A percentile compares a stretch with the other conserved stretches of the same genome.
Evolutionary conservation across 2,888 invertebrate species (phyloP).

Genomic region (Drosophila suboccidentalis): DNA sequence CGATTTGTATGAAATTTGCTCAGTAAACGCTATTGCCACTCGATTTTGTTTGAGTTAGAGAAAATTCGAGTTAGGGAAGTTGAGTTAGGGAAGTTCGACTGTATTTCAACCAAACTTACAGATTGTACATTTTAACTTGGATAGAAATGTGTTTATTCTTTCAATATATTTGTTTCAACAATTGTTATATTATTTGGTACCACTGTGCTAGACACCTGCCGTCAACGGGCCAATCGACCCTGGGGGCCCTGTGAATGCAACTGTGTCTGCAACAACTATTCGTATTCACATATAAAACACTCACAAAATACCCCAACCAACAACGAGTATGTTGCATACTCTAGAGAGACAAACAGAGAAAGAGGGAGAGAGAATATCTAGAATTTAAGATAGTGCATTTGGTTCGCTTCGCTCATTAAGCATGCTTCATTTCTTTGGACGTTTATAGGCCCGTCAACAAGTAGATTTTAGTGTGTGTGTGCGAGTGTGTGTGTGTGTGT

Average conservation of each 20-base stretch:
- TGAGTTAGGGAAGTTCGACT: too few relatives aligned
- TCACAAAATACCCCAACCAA: constrained; percentile 10
- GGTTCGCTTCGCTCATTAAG: constrained; percentile 66
- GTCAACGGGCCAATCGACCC: constrained; percentile 25
- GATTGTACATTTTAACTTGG: too few relatives aligned
- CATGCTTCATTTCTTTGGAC: constrained; percentile 73
- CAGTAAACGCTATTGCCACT: too few relatives aligned
- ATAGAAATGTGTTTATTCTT: too few relatives aligned
- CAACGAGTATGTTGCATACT: background rate
- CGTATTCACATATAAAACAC: constrained; percentile 2
- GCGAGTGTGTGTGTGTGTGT: constrained; percentile 7
- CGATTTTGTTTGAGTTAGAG: too few relatives aligned
- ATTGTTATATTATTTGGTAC: background rate
- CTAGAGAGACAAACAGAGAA: background rate
- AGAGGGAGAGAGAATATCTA: constrained; percentile 29
- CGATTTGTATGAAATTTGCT: too few relatives aligned
- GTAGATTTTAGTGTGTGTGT: constrained; percentile 44
- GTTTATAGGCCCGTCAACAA: constrained; percentile 73
- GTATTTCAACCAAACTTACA: too few relatives aligned
- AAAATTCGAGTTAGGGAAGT: too few relatives aligned
- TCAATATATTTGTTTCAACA: background rate
- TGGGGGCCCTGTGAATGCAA: constrained; percentile 21
- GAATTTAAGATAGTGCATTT: constrained; percentile 42
- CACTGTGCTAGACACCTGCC: constrained; percentile 52
- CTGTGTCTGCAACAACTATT: constrained; percentile 8